Base-by-base conservation (phyloP, 2,113 vertebrate genomes). In the Rallus limicola region DNA sequence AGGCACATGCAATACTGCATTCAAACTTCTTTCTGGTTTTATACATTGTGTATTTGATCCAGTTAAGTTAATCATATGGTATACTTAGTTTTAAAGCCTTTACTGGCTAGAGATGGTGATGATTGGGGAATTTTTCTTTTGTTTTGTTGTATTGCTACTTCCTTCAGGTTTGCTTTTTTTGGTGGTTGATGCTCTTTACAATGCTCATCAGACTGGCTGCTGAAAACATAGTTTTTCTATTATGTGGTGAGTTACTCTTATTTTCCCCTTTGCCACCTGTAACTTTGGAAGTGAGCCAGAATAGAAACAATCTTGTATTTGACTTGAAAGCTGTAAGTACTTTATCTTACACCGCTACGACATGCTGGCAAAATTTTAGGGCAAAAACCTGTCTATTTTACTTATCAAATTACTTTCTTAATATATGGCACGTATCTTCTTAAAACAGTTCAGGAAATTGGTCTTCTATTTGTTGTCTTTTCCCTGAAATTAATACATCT, bases 281-380 rank as follows among this genome's bases (percentile, higher is more conserved):
- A 96, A 82, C 82, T 97, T 95, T 93, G 88, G 94, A 96, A 93
- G 88, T 55, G 80, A 95, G 21, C 53, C 78, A 70, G 75, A 82
- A 31, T 62, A 56, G 75, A 96, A 93, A 34, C 52, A 52, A 36
- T 76, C 52, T 86, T 92, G 12, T 59, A 59, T 91, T 89, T 92
- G 38, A 34, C 59, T 95, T 79, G 63, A 92, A 96, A 94, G 31
- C 65, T 60, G 24, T 67, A 95, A 92, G 58, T 86, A 38, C 40
- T 28, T 93, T 79, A 6, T 52, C 68, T 89, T 97, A 82, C 52
- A 72, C 95, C 92, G 34, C 64, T 97, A 95, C 81, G 82, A 78
- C 56, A 42, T 89, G 68, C 58, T 56, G 42, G 86, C 26, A 90
- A 60, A 76, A 93, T 86, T 83, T 93, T 79, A 95, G 52, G 70